phyloP scores from a whole-genome alignment of 2,888 invertebrate genomes.

The Agrotis segetum region DNA sequence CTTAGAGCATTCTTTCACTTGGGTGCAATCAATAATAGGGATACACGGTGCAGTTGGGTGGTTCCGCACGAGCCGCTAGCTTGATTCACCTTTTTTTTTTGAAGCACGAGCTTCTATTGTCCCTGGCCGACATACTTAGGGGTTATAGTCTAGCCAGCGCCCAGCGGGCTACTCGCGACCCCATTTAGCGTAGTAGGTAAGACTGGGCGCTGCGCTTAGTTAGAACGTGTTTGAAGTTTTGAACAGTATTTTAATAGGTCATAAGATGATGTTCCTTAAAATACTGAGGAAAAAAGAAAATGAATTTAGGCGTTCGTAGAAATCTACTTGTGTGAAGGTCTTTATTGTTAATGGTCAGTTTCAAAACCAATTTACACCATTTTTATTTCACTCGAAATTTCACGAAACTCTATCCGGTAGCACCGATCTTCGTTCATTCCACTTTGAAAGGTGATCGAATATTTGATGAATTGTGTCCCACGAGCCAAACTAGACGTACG shows the following conservation, averaged over 20 bases:
- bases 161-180: slow-evolving; percentile 47
- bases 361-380: too few relatives aligned
- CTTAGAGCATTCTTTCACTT: slow-evolving; percentile 16
- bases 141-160: slow-evolving; percentile 48
- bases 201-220: slow-evolving; percentile 7
- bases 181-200: slow-evolving; percentile 31
- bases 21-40: slow-evolving; percentile 45
- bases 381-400: too few relatives aligned
- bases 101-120: slow-evolving; percentile 45
- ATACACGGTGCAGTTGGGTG: slow-evolving; percentile 27
- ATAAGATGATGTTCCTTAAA: not conserved
- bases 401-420: slow-evolving; percentile 3
- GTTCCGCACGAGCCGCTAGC: slow-evolving; percentile 32
- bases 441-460: slow-evolving; percentile 5
- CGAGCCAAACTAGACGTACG: slow-evolving; percentile 35
- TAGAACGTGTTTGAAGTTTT: slow-evolving; percentile 24
- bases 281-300: not conserved
- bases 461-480: slow-evolving; percentile 28
- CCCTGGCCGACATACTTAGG: slow-evolving; percentile 38
- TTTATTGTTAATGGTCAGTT: not conserved
- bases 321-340: not conserved
- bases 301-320: not conserved
- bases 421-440: slow-evolving; percentile 16
- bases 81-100: slow-evolving; percentile 36
- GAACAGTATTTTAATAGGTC: slow-evolving; percentile 17